Percentiles rank a stretch among this genome's conserved stretches.
Evolutionary conservation across 1,140 invertebrate species (phyloP).

Genomic region (Sminthurides bifidus): DNA sequence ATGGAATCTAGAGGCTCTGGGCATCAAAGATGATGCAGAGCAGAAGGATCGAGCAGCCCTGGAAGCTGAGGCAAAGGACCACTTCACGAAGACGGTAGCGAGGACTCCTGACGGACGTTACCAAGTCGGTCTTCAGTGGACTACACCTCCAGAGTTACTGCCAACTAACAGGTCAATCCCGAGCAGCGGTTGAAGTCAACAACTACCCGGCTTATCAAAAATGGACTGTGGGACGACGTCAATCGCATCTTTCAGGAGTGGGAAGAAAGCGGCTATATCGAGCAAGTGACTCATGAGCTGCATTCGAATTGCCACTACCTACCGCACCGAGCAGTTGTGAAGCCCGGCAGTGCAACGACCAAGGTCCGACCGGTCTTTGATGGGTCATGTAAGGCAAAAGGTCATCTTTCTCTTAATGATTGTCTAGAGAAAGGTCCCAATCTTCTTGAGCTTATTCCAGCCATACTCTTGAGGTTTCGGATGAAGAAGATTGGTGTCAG

Average conservation of each 20-base stretch:
- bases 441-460: constrained; percentile 37
- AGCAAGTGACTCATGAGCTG: background rate
- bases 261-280: constrained; percentile 26
- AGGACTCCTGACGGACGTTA: background rate
- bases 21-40: constrained; percentile 7
- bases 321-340: constrained; percentile 28
- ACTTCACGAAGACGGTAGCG: constrained; percentile 4
- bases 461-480: constrained; percentile 37
- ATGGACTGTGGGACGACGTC: background rate
- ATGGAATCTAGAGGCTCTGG: constrained; percentile 34
- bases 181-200: constrained; percentile 4
- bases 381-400: constrained; percentile 28
- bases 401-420: constrained; percentile 35
- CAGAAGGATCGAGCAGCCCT: background rate
- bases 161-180: constrained; percentile 3
- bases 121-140: constrained; percentile 11
- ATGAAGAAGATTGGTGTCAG: constrained; percentile 34
- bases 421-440: constrained; percentile 37
- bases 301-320: constrained; percentile 15
- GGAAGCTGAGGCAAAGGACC: background rate
- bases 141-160: background rate
- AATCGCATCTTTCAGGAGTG: constrained; percentile 11
- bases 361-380: constrained; percentile 32
- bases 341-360: constrained; percentile 23
- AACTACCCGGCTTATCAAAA: constrained; percentile 7